Conservation (phyloP, 2,113 vertebrate species). For the Arvicanthis niloticus region DNA sequence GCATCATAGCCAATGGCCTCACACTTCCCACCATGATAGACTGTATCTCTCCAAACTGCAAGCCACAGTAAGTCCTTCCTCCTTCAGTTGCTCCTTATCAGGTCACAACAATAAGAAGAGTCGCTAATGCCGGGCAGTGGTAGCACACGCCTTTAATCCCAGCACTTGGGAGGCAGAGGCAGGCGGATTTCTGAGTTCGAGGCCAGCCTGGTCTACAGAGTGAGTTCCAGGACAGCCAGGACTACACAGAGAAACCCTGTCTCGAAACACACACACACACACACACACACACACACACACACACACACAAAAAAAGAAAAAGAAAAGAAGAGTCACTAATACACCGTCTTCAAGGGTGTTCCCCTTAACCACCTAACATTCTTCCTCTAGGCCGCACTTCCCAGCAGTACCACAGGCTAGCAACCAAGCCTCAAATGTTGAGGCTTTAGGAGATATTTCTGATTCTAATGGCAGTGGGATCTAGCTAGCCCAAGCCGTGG, state of each 20-base stretch:
- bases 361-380: background rate
- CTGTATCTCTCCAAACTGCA: background rate
- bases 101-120: background rate
- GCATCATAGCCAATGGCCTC: background rate
- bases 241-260: too few relatives aligned
- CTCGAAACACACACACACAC: too few relatives aligned
- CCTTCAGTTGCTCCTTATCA: background rate
- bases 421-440: background rate
- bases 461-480: background rate
- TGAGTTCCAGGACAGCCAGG: too few relatives aligned
- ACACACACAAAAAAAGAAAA: too few relatives aligned
- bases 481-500: background rate
- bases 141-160: too few relatives aligned
- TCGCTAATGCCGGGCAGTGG: background rate
- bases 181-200: too few relatives aligned
- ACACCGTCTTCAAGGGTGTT: background rate
- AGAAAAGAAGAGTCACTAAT: background rate
- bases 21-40: background rate
- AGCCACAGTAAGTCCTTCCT: background rate
- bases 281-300: too few relatives aligned
- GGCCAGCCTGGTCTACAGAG: too few relatives aligned
- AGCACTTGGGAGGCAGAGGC: too few relatives aligned
- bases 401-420: background rate
- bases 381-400: background rate
- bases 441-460: background rate